Evolutionary conservation across 2,888 invertebrate species (phyloP).

Genomic region (Encarsia formosa): DNA sequence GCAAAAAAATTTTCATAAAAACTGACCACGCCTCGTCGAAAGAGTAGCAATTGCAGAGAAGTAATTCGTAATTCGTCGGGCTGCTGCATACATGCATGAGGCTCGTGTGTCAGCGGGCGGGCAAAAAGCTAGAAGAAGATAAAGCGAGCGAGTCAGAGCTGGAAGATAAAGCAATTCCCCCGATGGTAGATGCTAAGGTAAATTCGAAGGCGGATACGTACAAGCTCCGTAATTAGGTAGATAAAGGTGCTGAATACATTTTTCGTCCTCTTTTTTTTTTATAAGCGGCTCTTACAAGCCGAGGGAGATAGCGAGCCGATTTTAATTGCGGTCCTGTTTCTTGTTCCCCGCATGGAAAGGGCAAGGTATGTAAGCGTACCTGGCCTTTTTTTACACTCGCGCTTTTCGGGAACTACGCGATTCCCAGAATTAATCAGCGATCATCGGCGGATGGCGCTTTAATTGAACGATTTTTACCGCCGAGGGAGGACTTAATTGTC

Average conservation of each 20-base stretch:
- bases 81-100: too few species aligned
- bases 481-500: background rate
- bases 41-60: too few species aligned
- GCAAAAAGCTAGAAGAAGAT: background rate
- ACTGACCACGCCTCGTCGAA: too few species aligned
- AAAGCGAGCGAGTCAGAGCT: background rate
- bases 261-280: background rate
- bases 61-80: too few species aligned
- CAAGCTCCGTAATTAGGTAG: conserved; percentile 22
- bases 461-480: conserved; percentile 13
- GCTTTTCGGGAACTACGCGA: background rate
- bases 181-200: background rate
- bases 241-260: conserved; percentile 12
- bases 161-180: background rate
- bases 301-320: conserved; percentile 6
- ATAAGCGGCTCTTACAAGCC: background rate
- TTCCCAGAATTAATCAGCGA: conserved; percentile 22
- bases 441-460: conserved; percentile 2
- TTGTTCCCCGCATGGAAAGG: conserved; percentile 8
- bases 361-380: too few species aligned
- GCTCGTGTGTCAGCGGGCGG: too few species aligned
- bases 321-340: conserved; percentile 17
- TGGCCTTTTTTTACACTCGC: background rate
- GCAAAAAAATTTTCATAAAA: too few species aligned
- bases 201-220: background rate